A percentile compares a stretch with the other conserved stretches of the same genome.
Evolutionary conservation across 2,888 invertebrate genomes (phyloP).

Genomic region (Tetheella fluctuosa): DNA sequence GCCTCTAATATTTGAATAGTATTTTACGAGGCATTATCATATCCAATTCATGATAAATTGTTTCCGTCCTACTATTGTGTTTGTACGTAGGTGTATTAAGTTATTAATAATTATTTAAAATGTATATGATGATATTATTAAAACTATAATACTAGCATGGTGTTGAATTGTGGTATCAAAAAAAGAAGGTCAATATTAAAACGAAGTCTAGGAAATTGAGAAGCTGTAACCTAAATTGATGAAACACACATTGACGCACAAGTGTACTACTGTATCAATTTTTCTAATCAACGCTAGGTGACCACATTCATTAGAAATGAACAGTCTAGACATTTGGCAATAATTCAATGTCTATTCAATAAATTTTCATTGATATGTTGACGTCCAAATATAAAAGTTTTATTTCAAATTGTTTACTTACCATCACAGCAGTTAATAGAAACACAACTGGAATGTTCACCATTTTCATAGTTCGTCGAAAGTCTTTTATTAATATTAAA

Average conservation of each 20-base stretch:
- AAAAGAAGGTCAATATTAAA: conserved; percentile 39
- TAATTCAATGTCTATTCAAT: conserved; percentile 42
- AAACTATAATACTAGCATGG: conserved; percentile 20
- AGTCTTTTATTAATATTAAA: conserved; percentile 21
- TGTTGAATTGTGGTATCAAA: conserved; percentile 19
- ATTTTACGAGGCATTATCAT: conserved; percentile 22
- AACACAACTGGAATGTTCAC: conserved; percentile 40
- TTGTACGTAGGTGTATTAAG: neutral
- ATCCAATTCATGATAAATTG: conserved; percentile 4
- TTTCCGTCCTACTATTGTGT: conserved; percentile 1
- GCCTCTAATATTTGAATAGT: conserved; percentile 43
- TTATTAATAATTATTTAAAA: neutral
- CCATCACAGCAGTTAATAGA: conserved; percentile 49
- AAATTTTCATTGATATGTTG: neutral
- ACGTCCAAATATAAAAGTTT: neutral
- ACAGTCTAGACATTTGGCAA: conserved; percentile 47
- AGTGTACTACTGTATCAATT: conserved; percentile 41
- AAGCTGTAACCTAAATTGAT: conserved; percentile 57
- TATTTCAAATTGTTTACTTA: conserved; percentile 51
- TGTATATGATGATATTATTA: neutral
- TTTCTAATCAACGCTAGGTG: conserved; percentile 61
- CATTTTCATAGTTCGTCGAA: conserved; percentile 54
- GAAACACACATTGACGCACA: conserved; percentile 31
- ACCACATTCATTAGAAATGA: conserved; percentile 63
- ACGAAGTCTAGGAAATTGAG: conserved; percentile 39